Evolutionary conservation across 2,888 invertebrate genomes (phyloP), one percentile per base, ranked within the genome.

Genomic region (Habrosyne pyritoides): DNA sequence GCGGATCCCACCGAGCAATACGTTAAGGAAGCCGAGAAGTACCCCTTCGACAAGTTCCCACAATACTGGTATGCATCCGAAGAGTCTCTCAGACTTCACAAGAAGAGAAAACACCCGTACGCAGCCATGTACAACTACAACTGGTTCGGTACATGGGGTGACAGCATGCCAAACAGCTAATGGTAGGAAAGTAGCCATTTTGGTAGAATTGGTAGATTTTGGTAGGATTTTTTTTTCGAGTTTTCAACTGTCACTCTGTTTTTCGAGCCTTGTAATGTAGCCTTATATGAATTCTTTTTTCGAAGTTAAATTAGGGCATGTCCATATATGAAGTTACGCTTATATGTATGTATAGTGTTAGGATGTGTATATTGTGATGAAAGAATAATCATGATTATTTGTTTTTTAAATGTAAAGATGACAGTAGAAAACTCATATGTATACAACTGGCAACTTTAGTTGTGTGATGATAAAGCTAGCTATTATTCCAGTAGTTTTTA

Each of bases 41-140:
- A 82, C 24, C 83, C 90, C 0, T 89, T 83, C 59, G 87, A 89
- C 67, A 86, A 85, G 42, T 88, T 61, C 66, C 91, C 91, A 0
- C 91, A 92, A 50, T 89, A 79, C 59, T 92, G 91, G 91, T 92
- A 90, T 56, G 91, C 91, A 0, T 89, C 89, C 0, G 91, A 92
- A 36, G 91, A 92, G 26, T 92, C 91, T 0, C 71, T 92, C 0
- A 62, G 91, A 0, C 72, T 91, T 0, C 91, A 92, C 65, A 91
- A 90, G 65, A 92, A 92, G 21, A 57, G 91, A 10, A 92, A 92
- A 76, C 91, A 92, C 5, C 91, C 91, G 0, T 90, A 92, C 62
- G 79, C 90, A 0, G 91, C 80, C 36, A 80, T 91, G 84, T 86
- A 81, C 4, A 86, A 89, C 24, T 71, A 80, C 36, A 89, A 84